Evolutionary conservation across 37 sponge, comb jelly and placozoan genomes (phyloP), one percentile per base, ranked within the genome.

Genomic region (Halichondria panicea): DNA sequence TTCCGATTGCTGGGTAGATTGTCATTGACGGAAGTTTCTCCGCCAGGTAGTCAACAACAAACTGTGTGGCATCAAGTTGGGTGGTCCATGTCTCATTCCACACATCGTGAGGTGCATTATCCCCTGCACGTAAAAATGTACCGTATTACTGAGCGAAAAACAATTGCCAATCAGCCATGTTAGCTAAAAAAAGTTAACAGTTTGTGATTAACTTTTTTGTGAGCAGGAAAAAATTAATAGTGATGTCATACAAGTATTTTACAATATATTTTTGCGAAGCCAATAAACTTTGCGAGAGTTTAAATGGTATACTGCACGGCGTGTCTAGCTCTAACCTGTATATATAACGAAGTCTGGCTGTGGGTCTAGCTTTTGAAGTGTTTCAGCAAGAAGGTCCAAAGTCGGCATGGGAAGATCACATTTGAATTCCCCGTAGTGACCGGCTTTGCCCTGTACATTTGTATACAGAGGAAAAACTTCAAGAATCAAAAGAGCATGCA

Each of bases 1-100:
- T 92, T 0, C 93, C 93, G 3, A 92, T 63, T 35, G 85, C 93
- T 32, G 93, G 93, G 76, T 88, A 92, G 65, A 92, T 92, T 54
- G 77, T 64, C 19, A 34, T 54, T 61, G 79, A 63, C 2, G 77
- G 82, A 19, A 88, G 60, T 31, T 68, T 60, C 27, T 74, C 11
- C 13, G 73, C 53, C n/a, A 92, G 40, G 64, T 84, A 84, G 11
- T 78, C 55, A 22, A 92, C 72, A 7, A 88, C 53, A 41, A 64
- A 68, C 66, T 84, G 38, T 5, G 84, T 70, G 22, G 84, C 80
- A 11, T 75, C 36, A 39, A 84, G 34, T 71, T 84, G 85, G 0
- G 77, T 55, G 46, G 54, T 40, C 59, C 59, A 88, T 0, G 81
- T 73, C 81, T 92, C 85, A 25, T 77, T 75, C 93, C 93, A 92